A percentile compares a stretch with the other conserved stretches of the same genome.
Conservation (phyloP, 1,140 invertebrate species). For the Caenorhabditis latens region DNA sequence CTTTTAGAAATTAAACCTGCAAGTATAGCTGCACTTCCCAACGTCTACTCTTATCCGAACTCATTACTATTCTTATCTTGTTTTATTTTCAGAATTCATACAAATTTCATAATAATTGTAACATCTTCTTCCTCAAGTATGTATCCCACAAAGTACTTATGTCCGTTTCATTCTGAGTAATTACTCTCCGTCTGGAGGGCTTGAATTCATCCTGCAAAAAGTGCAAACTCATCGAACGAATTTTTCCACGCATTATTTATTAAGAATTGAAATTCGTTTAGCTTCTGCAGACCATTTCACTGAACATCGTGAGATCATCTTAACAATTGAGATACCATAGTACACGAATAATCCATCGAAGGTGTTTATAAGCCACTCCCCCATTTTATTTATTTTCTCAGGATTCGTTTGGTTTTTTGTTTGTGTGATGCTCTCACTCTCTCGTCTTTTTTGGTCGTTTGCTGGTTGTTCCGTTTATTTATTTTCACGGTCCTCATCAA, state of each 20-base stretch:
- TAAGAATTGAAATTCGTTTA: no score
- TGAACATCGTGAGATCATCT: not conserved
- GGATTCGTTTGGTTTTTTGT: not conserved
- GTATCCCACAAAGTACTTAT: not conserved
- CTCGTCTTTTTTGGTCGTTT: no score
- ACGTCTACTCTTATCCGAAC: no score
- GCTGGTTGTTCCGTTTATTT: no score
- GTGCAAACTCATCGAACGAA: not conserved
- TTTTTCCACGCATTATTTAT: not conserved
- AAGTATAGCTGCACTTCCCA: no score
- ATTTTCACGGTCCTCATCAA: no score
- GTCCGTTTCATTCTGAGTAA: not conserved
- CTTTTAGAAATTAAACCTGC: no score
- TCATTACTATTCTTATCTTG: no score
- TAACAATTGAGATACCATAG: constrained; percentile 14
- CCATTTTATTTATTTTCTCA: not conserved
- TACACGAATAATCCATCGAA: not conserved
- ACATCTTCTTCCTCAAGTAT: not conserved
- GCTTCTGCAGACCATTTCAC: no score
- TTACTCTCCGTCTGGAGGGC: not conserved
- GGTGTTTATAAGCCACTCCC: not conserved
- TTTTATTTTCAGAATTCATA: not conserved
- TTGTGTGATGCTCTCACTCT: no score
- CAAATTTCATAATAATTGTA: not conserved
- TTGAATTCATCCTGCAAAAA: not conserved